Evolutionary conservation across 2,797 vertebrate genomes (phyloP).

Genomic region (Acanthurus leucopareius): DNA sequence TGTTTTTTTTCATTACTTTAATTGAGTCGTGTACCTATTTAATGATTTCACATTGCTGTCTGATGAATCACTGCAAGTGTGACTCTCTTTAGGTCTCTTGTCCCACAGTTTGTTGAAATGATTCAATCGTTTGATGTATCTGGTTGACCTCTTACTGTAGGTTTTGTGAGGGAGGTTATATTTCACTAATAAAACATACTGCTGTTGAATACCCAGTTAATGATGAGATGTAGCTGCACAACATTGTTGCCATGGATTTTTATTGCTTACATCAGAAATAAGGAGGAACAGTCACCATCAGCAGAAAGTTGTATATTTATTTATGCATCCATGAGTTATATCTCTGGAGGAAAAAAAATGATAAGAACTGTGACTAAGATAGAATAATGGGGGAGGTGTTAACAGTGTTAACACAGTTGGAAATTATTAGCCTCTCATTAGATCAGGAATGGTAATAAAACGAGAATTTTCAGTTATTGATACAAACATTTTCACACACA

Average conservation of each 20-base stretch:
- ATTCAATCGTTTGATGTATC: too few species aligned
- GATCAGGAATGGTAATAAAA: background rate
- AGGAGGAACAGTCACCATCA: background rate
- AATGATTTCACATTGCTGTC: background rate
- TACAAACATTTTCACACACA: constrained; percentile 7
- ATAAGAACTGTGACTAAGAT: too few species aligned
- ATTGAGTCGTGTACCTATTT: background rate
- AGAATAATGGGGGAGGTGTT: too few species aligned
- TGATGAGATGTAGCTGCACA: background rate
- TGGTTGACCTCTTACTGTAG: too few species aligned
- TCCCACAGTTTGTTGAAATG: too few species aligned
- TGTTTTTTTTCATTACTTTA: background rate
- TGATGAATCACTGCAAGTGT: background rate
- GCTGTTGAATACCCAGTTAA: background rate
- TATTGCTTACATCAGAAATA: background rate
- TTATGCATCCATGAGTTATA: background rate
- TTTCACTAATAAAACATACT: background rate
- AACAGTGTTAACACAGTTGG: background rate
- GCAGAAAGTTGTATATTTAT: background rate
- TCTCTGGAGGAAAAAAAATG: background rate
- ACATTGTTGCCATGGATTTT: background rate
- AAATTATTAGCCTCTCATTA: constrained; percentile 36
- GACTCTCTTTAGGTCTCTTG: too few species aligned
- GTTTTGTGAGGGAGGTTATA: too few species aligned
- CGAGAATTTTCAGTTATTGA: background rate